phyloP scores from a whole-genome alignment of 2,888 invertebrate species.

The Nephrocerus scutellatus region DNA sequence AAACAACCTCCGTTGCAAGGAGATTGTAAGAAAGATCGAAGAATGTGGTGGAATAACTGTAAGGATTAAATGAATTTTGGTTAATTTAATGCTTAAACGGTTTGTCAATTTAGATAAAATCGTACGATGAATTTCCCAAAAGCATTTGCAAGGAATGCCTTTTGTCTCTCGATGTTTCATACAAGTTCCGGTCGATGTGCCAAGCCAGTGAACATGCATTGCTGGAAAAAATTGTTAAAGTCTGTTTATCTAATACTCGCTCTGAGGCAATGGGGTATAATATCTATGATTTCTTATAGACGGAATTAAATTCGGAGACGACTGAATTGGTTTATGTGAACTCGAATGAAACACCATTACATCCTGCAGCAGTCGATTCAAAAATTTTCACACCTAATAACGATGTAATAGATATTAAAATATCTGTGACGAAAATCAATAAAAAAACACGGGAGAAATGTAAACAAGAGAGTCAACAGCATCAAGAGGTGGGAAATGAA shows the following conservation, averaged over 20 bases:
- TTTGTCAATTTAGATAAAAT: slow-evolving; percentile 30
- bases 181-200: slow-evolving; percentile 38
- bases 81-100: too few species aligned
- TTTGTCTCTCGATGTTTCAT: slow-evolving; percentile 31
- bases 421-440: not conserved
- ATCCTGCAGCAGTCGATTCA: too few species aligned
- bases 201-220: slow-evolving; percentile 40
- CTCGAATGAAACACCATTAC: too few species aligned
- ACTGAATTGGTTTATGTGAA: slow-evolving; percentile 21
- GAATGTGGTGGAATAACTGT: slow-evolving; percentile 41
- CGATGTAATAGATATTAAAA: slow-evolving; percentile 16
- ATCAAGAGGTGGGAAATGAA: too few species aligned
- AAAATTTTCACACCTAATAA: slow-evolving; percentile 18
- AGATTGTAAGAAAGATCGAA: slow-evolving; percentile 38
- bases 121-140: slow-evolving; percentile 38
- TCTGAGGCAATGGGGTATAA: not conserved
- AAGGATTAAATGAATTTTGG: too few species aligned
- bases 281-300: slow-evolving; percentile 21
- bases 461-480: too few species aligned
- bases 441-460: too few species aligned
- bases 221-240: slow-evolving; percentile 36
- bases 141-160: slow-evolving; percentile 39
- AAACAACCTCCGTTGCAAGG: slow-evolving; percentile 26
- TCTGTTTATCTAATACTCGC: slow-evolving; percentile 13
- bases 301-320: slow-evolving; percentile 35